phyloP scores from a whole-genome alignment of 2,888 invertebrate species.

The Pandemis heparana region DNA sequence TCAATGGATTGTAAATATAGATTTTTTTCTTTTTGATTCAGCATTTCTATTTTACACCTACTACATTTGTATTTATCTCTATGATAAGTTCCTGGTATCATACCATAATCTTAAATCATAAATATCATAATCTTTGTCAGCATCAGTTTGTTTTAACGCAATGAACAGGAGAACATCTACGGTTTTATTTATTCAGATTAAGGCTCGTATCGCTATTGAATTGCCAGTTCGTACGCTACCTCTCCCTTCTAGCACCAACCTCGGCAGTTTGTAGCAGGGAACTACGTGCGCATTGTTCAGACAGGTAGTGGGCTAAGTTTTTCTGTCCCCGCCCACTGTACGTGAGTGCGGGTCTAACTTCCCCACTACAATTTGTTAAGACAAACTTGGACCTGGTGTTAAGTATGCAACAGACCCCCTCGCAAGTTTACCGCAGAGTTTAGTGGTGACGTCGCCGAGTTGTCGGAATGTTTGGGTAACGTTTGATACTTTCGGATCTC shows the following conservation, averaged over 20 bases:
- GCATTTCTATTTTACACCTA: too few species aligned
- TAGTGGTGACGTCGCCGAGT: conserved; percentile 35
- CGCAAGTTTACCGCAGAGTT: conserved; percentile 38
- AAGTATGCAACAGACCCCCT: conserved; percentile 49
- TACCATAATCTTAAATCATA: too few species aligned
- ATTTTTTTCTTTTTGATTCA: too few species aligned
- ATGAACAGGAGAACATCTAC: too few species aligned
- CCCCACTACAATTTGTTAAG: conserved; percentile 49
- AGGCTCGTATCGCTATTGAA: too few species aligned
- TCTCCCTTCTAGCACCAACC: conserved; percentile 43
- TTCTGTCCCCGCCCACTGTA: conserved; percentile 54
- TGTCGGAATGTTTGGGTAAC: conserved; percentile 23
- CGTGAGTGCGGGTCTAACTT: conserved; percentile 57
- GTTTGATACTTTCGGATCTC: conserved; percentile 19
- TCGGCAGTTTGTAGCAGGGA: conserved; percentile 60
- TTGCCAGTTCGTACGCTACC: conserved; percentile 6
- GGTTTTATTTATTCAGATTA: too few species aligned
- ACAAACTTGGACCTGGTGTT: conserved; percentile 48
- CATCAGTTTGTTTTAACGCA: too few species aligned
- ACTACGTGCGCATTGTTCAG: conserved; percentile 67
- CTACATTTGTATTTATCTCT: too few species aligned
- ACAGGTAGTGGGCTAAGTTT: conserved; percentile 67
- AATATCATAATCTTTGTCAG: too few species aligned
- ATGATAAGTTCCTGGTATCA: too few species aligned
- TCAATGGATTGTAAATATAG: too few species aligned